These are phyloP conservation scores for Brachionichthys hirsutus DNA, from an alignment of 2,113 vertebrate species.

Conservation along the genomic window DNA sequence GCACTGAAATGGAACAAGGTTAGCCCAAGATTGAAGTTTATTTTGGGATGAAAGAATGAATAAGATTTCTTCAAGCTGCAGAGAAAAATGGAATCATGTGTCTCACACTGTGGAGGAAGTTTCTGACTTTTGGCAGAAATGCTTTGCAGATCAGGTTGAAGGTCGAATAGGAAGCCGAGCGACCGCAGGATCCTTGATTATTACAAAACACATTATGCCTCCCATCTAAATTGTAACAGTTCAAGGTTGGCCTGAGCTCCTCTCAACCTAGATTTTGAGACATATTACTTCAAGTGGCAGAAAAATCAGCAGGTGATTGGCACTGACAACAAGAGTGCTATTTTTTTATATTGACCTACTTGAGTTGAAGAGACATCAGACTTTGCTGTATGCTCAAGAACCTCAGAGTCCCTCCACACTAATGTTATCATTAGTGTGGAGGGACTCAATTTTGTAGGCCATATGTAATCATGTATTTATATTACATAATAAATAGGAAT, in stretches of 20 bases:
- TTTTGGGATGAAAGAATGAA: neutral
- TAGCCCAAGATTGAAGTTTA: neutral
- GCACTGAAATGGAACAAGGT: neutral
- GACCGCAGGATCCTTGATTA: slow-evolving; percentile 12
- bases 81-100: slow-evolving; percentile 4
- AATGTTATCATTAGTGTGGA: too few relatives aligned
- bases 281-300: slow-evolving; percentile 39
- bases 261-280: slow-evolving; percentile 48
- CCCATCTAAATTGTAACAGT: slow-evolving; percentile 7
- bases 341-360: slow-evolving; percentile 57
- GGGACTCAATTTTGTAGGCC: too few relatives aligned
- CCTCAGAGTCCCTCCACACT: neutral
- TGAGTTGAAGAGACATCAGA: slow-evolving; percentile 37
- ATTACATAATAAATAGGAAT: too few relatives aligned
- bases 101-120: neutral
- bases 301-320: slow-evolving; percentile 56
- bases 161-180: neutral
- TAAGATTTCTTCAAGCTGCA: neutral
- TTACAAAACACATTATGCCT: slow-evolving; percentile 8
- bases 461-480: too few relatives aligned
- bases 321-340: slow-evolving; percentile 61
- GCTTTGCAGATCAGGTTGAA: slow-evolving; percentile 2
- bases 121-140: slow-evolving; percentile 6
- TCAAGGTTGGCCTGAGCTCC: slow-evolving; percentile 58
- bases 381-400: slow-evolving; percentile 37